These are phyloP conservation scores for Manis pentadactyla DNA, from an alignment of 2,797 vertebrate species.

Conservation along the genomic window DNA sequence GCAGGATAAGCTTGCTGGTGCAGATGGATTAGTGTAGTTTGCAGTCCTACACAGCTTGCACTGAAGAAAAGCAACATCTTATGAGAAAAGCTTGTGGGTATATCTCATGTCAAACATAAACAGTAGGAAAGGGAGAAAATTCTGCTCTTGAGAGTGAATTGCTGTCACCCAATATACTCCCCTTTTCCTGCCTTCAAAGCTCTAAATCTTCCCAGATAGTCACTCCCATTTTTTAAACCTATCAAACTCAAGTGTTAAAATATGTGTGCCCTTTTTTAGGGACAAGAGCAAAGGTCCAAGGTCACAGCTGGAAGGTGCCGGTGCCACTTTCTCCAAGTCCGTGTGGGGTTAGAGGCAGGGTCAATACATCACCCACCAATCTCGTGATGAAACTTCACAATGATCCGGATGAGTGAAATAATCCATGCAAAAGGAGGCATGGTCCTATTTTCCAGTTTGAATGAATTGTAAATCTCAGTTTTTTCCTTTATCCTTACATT, in stretches of 20 bases:
- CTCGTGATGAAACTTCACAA: slow-evolving; percentile 57
- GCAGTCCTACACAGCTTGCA: background rate
- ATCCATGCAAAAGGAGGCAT: slow-evolving; percentile 26
- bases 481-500: background rate
- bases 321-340: slow-evolving; percentile 72
- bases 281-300: slow-evolving; percentile 77
- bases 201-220: slow-evolving; percentile 68
- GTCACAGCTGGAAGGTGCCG: slow-evolving; percentile 85
- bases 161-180: slow-evolving; percentile 52
- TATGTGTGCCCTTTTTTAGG: slow-evolving; percentile 76
- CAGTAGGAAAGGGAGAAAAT: slow-evolving; percentile 51
- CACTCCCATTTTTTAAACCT: slow-evolving; percentile 73
- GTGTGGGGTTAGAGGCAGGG: slow-evolving; percentile 35
- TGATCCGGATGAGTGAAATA: slow-evolving; percentile 48
- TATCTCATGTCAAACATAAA: slow-evolving; percentile 54
- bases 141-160: slow-evolving; percentile 15
- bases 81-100: background rate
- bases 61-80: background rate
- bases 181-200: slow-evolving; percentile 28
- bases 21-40: background rate
- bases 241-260: slow-evolving; percentile 84
- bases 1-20: background rate
- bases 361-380: slow-evolving; percentile 62
- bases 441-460: background rate
- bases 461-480: background rate